Conservation (phyloP, 2,888 invertebrate genomes). For the Melanophora roralis region DNA sequence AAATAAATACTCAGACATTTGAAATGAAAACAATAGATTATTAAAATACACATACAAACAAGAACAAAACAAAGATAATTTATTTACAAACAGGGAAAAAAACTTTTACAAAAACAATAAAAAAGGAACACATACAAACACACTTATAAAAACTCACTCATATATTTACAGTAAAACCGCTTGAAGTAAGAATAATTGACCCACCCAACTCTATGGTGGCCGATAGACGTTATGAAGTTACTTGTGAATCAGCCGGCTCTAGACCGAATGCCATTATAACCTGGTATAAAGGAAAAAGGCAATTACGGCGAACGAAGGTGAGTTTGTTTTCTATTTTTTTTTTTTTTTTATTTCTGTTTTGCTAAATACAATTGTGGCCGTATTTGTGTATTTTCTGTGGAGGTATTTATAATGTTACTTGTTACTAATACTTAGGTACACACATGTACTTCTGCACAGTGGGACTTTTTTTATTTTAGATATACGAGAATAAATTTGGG, state of each 20-base stretch:
- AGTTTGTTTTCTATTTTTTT: conserved; percentile 64
- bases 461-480: too few relatives aligned
- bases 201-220: conserved; percentile 85
- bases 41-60: conserved; percentile 14
- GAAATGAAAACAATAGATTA: conserved; percentile 7
- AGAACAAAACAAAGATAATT: conserved; percentile 26
- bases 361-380: conserved; percentile 9
- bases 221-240: conserved; percentile 88
- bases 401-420: background rate
- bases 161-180: conserved; percentile 83
- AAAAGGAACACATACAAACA: background rate
- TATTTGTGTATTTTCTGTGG: conserved; percentile 1
- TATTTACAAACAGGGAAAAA: conserved; percentile 40
- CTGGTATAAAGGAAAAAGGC: conserved; percentile 92
- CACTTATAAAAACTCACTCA: conserved; percentile 9
- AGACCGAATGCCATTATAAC: conserved; percentile 90
- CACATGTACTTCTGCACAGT: too few relatives aligned
- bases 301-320: conserved; percentile 88
- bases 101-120: conserved; percentile 2
- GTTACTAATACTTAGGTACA: too few relatives aligned
- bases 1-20: conserved; percentile 32
- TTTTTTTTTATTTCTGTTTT: background rate
- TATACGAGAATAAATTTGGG: too few relatives aligned
- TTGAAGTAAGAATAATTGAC: conserved; percentile 87
- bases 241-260: conserved; percentile 90